Evolutionary conservation across 1,140 invertebrate genomes (phyloP).

Genomic region (Onthophagus taurus): DNA sequence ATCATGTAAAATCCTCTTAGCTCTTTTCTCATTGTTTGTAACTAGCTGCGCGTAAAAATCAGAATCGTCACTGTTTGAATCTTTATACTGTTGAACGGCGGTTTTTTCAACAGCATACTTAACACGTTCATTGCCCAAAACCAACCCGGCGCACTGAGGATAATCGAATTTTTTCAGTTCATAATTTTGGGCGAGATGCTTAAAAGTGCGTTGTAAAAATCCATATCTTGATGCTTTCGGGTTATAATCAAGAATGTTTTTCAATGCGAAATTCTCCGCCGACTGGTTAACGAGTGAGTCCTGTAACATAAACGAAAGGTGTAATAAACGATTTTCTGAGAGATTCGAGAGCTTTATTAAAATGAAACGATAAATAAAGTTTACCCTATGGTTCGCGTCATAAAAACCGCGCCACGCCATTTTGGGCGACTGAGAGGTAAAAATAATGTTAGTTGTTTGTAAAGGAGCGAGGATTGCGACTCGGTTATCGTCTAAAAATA

Average conservation of each 20-base stretch:
- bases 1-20: slow-evolving; percentile 53
- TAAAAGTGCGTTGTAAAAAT: slow-evolving; percentile 50
- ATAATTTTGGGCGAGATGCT: slow-evolving; percentile 49
- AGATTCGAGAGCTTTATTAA: not conserved
- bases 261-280: slow-evolving; percentile 42
- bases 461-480: too few species aligned
- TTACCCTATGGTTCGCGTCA: slow-evolving; percentile 6
- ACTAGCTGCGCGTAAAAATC: slow-evolving; percentile 42
- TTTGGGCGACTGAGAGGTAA: not conserved
- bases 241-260: slow-evolving; percentile 55
- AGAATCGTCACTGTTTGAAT: slow-evolving; percentile 37
- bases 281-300: slow-evolving; percentile 49
- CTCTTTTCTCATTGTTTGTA: slow-evolving; percentile 49
- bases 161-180: slow-evolving; percentile 51
- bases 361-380: slow-evolving; percentile 7
- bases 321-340: slow-evolving; percentile 13
- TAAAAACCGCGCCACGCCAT: slow-evolving; percentile 23
- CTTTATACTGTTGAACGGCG: slow-evolving; percentile 43
- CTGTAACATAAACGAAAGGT: slow-evolving; percentile 37
- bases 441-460: too few species aligned
- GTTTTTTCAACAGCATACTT: slow-evolving; percentile 57
- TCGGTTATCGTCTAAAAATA: too few species aligned
- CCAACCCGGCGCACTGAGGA: slow-evolving; percentile 50
- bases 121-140: slow-evolving; percentile 60
- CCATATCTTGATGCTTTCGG: slow-evolving; percentile 41